phyloP scores from a whole-genome alignment of 2,113 vertebrate species.

The Stegastes partitus region DNA sequence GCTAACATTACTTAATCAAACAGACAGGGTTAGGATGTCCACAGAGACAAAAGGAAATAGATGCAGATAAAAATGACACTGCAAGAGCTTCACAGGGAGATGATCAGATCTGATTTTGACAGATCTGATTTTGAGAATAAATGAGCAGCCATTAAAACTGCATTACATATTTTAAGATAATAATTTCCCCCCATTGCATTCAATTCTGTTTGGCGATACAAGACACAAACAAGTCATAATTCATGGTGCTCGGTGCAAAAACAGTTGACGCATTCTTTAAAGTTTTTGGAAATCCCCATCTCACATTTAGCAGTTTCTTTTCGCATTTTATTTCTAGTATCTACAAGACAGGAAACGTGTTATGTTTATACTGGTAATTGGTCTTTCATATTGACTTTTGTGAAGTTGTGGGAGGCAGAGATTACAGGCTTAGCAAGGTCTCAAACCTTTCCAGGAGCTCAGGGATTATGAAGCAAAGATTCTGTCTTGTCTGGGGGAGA shows the following conservation, averaged over 20 bases:
- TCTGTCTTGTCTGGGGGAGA: conserved; percentile 47
- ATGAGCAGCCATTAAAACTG: conserved; percentile 2
- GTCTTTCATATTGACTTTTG: conserved; percentile 74
- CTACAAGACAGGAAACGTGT: conserved; percentile 52
- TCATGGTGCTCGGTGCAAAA: neutral
- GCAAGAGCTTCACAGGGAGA: conserved; percentile 11
- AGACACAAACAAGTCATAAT: neutral
- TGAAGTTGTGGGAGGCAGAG: conserved; percentile 77
- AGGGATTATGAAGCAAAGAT: conserved; percentile 73
- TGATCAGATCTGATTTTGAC: conserved; percentile 17
- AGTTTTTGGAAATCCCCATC: neutral
- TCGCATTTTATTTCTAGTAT: conserved; percentile 47
- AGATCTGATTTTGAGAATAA: neutral
- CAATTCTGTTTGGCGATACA: neutral
- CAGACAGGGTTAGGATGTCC: conserved; percentile 43
- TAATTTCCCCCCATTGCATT: neutral
- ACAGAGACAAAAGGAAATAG: conserved; percentile 54
- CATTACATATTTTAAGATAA: conserved; percentile 2
- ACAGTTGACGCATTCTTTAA: conserved; percentile 2
- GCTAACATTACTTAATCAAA: conserved; percentile 71
- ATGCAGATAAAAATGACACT: conserved; percentile 49
- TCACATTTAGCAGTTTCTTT: neutral
- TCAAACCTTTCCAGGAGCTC: conserved; percentile 73
- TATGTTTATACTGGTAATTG: conserved; percentile 71
- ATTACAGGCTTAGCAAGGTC: conserved; percentile 77